phyloP scores from a whole-genome alignment of 2,888 invertebrate species.

The Noctua fimbriata region DNA sequence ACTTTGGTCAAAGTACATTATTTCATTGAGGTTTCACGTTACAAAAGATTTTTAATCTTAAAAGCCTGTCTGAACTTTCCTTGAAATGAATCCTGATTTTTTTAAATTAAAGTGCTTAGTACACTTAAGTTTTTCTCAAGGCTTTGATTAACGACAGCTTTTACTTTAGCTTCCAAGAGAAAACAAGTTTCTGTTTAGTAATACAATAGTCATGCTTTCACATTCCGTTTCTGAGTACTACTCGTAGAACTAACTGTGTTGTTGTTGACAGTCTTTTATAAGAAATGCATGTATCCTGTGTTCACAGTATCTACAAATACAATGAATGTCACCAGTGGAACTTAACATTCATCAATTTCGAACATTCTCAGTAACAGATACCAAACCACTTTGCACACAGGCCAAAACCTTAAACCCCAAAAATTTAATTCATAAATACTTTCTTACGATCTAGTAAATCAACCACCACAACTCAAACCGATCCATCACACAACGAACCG shows the following conservation, averaged over 20 bases:
- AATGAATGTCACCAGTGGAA: not conserved
- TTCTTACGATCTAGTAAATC: slow-evolving; percentile 11
- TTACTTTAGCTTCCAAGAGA: slow-evolving; percentile 8
- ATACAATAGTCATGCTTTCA: not conserved
- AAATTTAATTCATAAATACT: not conserved
- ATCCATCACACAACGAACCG: slow-evolving; percentile 18
- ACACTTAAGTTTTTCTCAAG: slow-evolving; percentile 1
- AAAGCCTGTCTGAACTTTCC: slow-evolving; percentile 16
- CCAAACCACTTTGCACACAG: not conserved
- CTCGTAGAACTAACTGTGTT: not conserved
- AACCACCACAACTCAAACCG: slow-evolving; percentile 31
- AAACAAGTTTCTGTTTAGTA: not conserved
- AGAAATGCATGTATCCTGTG: not conserved
- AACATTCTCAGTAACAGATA: not conserved
- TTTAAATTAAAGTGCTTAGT: not conserved
- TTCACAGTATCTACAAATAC: not conserved
- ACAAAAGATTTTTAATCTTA: slow-evolving; percentile 39
- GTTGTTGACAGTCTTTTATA: not conserved
- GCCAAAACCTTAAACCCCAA: not conserved
- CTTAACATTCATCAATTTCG: not conserved
- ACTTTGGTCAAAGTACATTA: slow-evolving; percentile 48
- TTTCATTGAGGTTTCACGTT: slow-evolving; percentile 39
- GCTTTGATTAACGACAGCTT: slow-evolving; percentile 7
- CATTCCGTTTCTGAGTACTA: not conserved
- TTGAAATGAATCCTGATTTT: slow-evolving; percentile 2